Evolutionary conservation across 2,113 vertebrate species (phyloP), one percentile per base, ranked within the genome.

Genomic region (Vulpes ferrilata): DNA sequence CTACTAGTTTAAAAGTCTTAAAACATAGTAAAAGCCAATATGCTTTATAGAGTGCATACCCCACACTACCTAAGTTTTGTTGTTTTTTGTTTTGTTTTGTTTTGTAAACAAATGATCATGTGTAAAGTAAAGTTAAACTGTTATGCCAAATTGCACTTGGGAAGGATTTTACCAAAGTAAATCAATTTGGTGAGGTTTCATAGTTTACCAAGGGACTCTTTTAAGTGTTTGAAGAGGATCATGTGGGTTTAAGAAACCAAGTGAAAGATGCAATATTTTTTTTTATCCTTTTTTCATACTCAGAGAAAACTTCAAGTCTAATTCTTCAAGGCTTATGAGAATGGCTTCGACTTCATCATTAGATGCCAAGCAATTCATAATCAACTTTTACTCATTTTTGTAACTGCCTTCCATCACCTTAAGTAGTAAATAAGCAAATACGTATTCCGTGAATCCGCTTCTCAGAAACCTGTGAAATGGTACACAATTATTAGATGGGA

Each of bases 401-500:
- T 95, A 90, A 20, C 11, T 51, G 6, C 19, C 32, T 25, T 27
- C 17, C 59, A 91, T 59, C 57, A 48, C 35, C 86, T 94, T 89
- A 97, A 48, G 62, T 6, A 78, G 93, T 87, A 94, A 97, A 79
- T 67, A 95, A 95, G 64, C 48, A 74, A 90, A 73, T 60, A 93
- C 13, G 51, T 89, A 90, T n/a, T 80, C 53, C 20, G 51, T 65
- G 62, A 89, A 74, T 78, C 25, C 27, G 9, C 35, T 89, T 93
- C 91, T 96, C 55, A 74, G 35, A 94, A 30, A 95, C 60, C 90
- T 88, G 71, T 88, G 95, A 96, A 67, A 53, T 7, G 82, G 16
- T 51, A 92, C 53, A 73, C 19, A 62, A 59, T 30, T 30, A 89
- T 51, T 88, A 97, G 38, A 57, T 79, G 48, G 71, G 53, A 84